Percentiles rank a stretch among this genome's conserved stretches.
phyloP scores from a whole-genome alignment of 2,797 vertebrate species.

The Gymnothorax javanicus region DNA sequence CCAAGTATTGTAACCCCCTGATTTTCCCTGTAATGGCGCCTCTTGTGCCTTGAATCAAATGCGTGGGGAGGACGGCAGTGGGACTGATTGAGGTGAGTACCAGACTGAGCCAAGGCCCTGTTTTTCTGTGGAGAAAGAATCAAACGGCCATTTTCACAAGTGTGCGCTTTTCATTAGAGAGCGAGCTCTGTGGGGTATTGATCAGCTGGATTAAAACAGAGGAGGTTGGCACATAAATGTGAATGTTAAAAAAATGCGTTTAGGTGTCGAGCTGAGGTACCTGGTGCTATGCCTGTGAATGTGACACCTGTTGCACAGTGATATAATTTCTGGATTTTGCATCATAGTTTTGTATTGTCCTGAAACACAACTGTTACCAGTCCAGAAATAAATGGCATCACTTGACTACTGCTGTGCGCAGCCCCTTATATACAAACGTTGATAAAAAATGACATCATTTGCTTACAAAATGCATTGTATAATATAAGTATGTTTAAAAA shows the following conservation, averaged over 20 bases:
- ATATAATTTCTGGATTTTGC: background rate
- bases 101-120: background rate
- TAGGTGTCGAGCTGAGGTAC: background rate
- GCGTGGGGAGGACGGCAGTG: background rate
- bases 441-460: background rate
- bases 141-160: background rate
- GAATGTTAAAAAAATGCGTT: background rate
- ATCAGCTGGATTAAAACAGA: slow-evolving; percentile 19
- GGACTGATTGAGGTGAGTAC: background rate
- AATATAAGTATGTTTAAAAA: background rate
- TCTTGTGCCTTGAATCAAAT: background rate
- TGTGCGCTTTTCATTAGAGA: background rate
- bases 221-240: background rate
- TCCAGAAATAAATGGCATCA: background rate
- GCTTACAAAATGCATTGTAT: background rate
- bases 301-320: background rate
- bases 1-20: no score
- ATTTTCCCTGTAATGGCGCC: background rate
- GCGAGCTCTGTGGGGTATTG: slow-evolving; percentile 5
- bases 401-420: background rate
- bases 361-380: background rate
- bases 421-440: background rate
- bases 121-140: background rate
- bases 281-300: background rate
- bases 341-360: background rate